phyloP scores from a whole-genome alignment of 2,797 vertebrate genomes.

The Cryptoprocta ferox region DNA sequence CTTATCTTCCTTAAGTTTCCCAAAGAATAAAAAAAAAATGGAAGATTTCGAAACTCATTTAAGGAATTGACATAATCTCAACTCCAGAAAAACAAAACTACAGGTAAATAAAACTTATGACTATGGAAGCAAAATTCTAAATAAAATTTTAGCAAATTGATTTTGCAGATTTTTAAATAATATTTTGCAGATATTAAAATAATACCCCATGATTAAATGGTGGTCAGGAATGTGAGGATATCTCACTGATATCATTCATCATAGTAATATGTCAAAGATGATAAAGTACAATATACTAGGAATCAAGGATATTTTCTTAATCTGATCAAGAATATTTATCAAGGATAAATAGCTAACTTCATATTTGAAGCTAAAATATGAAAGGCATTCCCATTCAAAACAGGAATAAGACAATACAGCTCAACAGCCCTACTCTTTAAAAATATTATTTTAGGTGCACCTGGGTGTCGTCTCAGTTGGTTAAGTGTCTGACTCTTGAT shows the following conservation, averaged over 20 bases:
- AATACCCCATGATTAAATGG: background rate
- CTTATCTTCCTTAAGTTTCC: background rate
- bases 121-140: constrained; percentile 12
- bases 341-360: background rate
- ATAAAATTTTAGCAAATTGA: background rate
- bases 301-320: background rate
- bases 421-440: background rate
- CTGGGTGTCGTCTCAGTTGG: too few species aligned
- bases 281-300: background rate
- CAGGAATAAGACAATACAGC: background rate
- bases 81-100: background rate
- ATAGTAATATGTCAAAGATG: constrained; percentile 15
- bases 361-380: background rate
- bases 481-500: too few species aligned
- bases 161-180: background rate
- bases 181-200: background rate
- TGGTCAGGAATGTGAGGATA: background rate
- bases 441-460: background rate
- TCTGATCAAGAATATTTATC: background rate
- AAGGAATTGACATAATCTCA: constrained; percentile 11
- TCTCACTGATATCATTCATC: background rate
- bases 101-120: background rate
- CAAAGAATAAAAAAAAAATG: constrained; percentile 18
- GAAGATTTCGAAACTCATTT: constrained; percentile 33
- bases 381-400: constrained; percentile 3